phyloP scores from a whole-genome alignment of 2,888 invertebrate genomes.

The Drosophila cognata region DNA sequence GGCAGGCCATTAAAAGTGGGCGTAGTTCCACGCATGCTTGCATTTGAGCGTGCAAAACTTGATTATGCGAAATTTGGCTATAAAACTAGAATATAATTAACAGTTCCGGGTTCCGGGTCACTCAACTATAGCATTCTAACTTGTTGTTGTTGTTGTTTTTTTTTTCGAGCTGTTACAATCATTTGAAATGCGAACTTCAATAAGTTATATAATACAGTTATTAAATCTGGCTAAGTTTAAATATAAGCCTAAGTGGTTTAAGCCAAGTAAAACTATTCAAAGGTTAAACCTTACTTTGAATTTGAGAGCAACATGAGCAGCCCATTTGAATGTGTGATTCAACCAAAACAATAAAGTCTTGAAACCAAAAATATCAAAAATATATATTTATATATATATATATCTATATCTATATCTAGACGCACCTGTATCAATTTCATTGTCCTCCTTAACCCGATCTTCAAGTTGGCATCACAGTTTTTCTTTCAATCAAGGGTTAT shows the following conservation, averaged over 20 bases:
- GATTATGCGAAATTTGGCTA: too few relatives aligned
- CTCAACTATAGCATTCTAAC: background rate
- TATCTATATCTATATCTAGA: background rate
- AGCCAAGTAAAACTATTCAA: too few relatives aligned
- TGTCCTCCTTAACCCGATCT: background rate
- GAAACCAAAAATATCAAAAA: background rate
- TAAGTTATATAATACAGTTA: background rate
- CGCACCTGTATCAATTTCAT: background rate
- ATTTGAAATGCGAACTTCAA: background rate
- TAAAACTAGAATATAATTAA: background rate
- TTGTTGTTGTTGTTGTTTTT: background rate
- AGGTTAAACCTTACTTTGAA: background rate
- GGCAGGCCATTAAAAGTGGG: background rate
- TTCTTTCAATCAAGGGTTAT: background rate
- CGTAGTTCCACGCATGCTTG: background rate
- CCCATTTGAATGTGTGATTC: background rate
- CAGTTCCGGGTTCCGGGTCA: background rate
- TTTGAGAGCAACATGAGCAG: background rate
- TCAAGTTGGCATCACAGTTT: too few relatives aligned
- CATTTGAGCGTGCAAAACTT: background rate
- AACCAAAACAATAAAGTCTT: background rate
- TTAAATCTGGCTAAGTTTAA: accelerated
- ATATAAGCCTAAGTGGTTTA: too few relatives aligned
- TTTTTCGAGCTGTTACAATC: background rate
- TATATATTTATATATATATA: background rate